Evolutionary conservation across 2,113 vertebrate genomes (phyloP).

Genomic region (Oenanthe oenanthe): DNA sequence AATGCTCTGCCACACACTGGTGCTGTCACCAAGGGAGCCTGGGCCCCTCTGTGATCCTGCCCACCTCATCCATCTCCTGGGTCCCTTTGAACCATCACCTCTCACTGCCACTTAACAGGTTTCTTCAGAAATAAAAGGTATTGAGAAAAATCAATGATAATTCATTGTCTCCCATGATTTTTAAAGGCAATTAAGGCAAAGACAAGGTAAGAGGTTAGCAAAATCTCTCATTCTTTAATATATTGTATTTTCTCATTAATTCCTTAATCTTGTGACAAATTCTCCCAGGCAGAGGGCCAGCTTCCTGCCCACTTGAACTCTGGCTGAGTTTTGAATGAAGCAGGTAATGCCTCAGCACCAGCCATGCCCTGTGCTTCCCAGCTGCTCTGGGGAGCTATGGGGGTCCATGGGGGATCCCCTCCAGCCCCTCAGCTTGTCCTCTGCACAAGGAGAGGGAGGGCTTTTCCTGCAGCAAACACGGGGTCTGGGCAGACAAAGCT

Average conservation of each 20-base stretch:
- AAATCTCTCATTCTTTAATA: constrained; percentile 65
- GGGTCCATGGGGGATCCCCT: no score
- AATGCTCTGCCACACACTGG: not conserved
- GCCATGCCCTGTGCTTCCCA: fast-evolving
- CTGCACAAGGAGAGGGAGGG: not conserved
- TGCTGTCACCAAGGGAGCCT: not conserved
- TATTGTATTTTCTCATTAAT: constrained; percentile 69
- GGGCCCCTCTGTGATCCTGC: not conserved
- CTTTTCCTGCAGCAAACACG: not conserved
- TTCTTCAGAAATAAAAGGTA: constrained; percentile 43
- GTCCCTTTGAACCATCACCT: constrained; percentile 31
- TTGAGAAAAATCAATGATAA: constrained; percentile 65
- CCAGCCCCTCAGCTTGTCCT: not conserved
- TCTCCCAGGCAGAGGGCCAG: constrained; percentile 58
- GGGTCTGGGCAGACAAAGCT: not conserved
- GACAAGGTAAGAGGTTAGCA: constrained; percentile 69
- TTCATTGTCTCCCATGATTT: constrained; percentile 56
- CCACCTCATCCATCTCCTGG: not conserved
- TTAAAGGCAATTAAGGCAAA: constrained; percentile 64
- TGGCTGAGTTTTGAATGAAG: constrained; percentile 5
- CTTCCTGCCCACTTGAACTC: constrained; percentile 58
- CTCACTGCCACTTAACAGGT: not conserved
- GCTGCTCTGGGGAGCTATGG: not conserved
- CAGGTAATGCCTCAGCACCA: not conserved
- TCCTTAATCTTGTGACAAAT: constrained; percentile 61